These are phyloP conservation scores for Napeogenes sylphis DNA, from an alignment of 2,888 invertebrate species.

Conservation along the genomic window DNA sequence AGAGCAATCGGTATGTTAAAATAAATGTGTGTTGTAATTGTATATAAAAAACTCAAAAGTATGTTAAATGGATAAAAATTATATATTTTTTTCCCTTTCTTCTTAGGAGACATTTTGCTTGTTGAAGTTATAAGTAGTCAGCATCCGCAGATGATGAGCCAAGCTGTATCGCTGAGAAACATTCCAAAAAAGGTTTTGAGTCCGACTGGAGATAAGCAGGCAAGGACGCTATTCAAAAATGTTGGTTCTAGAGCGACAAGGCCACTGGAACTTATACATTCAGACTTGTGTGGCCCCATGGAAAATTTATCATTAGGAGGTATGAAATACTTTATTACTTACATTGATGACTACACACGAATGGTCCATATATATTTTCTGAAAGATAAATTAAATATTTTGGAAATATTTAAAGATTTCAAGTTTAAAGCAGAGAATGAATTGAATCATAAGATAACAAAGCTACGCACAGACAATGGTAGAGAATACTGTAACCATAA, in stretches of 20 bases:
- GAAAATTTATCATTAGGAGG: constrained; percentile 22
- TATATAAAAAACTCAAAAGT: too few species aligned
- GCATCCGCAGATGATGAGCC: too few species aligned
- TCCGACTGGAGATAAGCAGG: constrained; percentile 30
- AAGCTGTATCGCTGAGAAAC: too few species aligned
- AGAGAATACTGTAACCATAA: constrained; percentile 29
- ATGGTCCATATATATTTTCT: constrained; percentile 28
- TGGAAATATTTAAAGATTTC: constrained; percentile 16
- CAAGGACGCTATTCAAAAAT: constrained; percentile 28
- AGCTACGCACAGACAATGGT: constrained; percentile 29
- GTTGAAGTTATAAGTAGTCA: too few species aligned
- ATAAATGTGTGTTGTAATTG: too few species aligned
- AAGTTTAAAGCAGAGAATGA: constrained; percentile 22
- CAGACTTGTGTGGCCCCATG: constrained; percentile 31
- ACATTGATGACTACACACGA: constrained; percentile 26
- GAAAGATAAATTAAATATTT: constrained; percentile 20
- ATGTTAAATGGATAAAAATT: too few species aligned
- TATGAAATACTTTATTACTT: constrained; percentile 29
- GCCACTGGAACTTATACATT: constrained; percentile 26
- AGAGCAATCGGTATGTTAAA: too few species aligned
- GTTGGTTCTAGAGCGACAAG: constrained; percentile 24
- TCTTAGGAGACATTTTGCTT: too few species aligned
- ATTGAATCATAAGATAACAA: constrained; percentile 20
- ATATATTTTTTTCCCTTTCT: too few species aligned
- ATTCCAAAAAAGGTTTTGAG: too few species aligned